Evolutionary conservation across 2,113 vertebrate genomes (phyloP), one percentile per base, ranked within the genome.

Genomic region (Pseudopipra pipra): DNA sequence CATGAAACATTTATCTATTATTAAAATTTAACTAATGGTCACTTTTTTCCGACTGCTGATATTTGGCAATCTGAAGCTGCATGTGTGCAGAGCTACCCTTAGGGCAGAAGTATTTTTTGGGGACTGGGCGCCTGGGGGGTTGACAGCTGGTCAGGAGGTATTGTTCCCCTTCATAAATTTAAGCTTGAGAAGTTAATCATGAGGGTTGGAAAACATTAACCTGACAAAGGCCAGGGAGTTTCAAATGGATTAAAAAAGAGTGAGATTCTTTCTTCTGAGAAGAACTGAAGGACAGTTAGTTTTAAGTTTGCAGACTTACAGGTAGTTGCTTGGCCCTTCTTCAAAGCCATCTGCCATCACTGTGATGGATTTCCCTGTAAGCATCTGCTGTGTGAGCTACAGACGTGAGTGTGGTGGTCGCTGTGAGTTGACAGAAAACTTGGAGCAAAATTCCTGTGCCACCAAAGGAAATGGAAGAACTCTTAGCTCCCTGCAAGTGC

Each of bases 121-220:
- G 41, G 8, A 23, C 20, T 30, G 44, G 14, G 30, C 0, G 0
- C 16, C 7, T 12, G 33, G 14, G 24, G 31, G 2, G n/a, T 30
- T 66, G 72, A 24, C 51, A 55, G 47, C 4, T 0, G 0, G 28
- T 47, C 86, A 66, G 89, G 37, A 87, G 41, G 70, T 47, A 15
- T 24, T 58, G 52, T 94, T 97, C 80, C 81, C 90, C 81, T 72
- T 93, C 66, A 51, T 91, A 72, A 87, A 79, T 76, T 95, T 76
- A 79, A 73, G 28, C 41, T 58, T 1, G 3, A 39, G 66, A 76
- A 71, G 44, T 43, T 92, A 74, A 70, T 85, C 66, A 70, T 66
- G 67, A 87, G 58, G 20, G 14, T 14, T 89, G 87, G 85, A 80
- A 96, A 96, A 93, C 82, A 95, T 95, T 95, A 94, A 91, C 93